A percentile compares a stretch with the other conserved stretches of the same genome.
phyloP scores from a whole-genome alignment of 2,888 invertebrate genomes.

The Rhagophthalmus giganteus region DNA sequence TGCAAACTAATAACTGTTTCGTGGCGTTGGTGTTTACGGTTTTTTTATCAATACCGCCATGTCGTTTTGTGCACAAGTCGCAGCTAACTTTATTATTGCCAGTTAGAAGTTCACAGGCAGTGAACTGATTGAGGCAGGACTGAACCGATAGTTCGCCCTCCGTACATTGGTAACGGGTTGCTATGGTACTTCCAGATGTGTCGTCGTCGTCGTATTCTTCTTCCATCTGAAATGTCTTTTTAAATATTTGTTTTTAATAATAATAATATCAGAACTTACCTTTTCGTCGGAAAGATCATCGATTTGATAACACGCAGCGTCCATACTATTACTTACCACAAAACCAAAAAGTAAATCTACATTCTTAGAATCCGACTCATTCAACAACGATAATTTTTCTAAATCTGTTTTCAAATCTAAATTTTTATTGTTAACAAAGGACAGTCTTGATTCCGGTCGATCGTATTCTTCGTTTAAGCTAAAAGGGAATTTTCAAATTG shows the following conservation, averaged over 20 bases:
- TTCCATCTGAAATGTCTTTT: slow-evolving; percentile 53
- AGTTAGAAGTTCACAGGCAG: slow-evolving; percentile 84
- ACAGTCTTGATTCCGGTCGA: slow-evolving; percentile 50
- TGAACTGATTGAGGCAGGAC: slow-evolving; percentile 91
- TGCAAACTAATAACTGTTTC: slow-evolving; percentile 83
- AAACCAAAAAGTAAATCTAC: slow-evolving; percentile 27
- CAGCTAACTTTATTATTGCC: slow-evolving; percentile 94
- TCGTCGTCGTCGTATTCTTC: slow-evolving; percentile 45
- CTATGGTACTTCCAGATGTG: slow-evolving; percentile 49
- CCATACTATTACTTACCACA: slow-evolving; percentile 22
- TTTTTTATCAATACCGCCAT: slow-evolving; percentile 69
- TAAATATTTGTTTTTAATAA: too few species aligned
- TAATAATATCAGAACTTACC: too few species aligned
- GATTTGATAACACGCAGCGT: slow-evolving; percentile 44
- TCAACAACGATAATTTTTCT: slow-evolving; percentile 50
- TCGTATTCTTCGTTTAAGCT: slow-evolving; percentile 40
- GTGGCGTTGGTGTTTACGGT: slow-evolving; percentile 80
- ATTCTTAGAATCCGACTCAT: slow-evolving; percentile 47
- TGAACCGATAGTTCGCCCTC: slow-evolving; percentile 83
- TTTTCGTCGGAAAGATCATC: slow-evolving; percentile 46
- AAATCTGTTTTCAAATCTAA: slow-evolving; percentile 50
- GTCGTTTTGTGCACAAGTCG: slow-evolving; percentile 81
- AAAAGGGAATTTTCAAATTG: neutral
- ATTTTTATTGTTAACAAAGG: slow-evolving; percentile 47
- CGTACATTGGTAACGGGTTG: slow-evolving; percentile 71